Percentiles rank a stretch among this genome's conserved stretches.
Evolutionary conservation across 2,113 vertebrate species (phyloP).

Genomic region (Cyprinodon variegatus): DNA sequence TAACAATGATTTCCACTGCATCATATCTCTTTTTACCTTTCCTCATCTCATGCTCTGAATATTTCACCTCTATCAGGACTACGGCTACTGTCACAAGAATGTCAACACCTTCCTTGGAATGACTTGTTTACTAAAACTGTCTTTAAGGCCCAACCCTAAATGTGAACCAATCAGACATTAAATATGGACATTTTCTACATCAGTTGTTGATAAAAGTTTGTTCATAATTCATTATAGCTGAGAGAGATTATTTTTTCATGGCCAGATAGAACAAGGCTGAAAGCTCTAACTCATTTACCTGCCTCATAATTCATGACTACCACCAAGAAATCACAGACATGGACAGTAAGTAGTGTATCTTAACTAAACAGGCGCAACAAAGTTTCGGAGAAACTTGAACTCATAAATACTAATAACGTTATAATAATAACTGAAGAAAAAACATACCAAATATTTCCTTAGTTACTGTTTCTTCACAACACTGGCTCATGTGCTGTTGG

Average conservation of each 20-base stretch:
- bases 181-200: background rate
- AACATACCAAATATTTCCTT: background rate
- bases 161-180: background rate
- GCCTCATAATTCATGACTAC: slow-evolving; percentile 9
- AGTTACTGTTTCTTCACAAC: background rate
- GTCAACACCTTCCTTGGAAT: background rate
- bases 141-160: background rate
- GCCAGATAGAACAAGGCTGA: slow-evolving; percentile 18
- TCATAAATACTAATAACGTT: background rate
- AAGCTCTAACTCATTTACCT: slow-evolving; percentile 33
- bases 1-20: no score
- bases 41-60: background rate
- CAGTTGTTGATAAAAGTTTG: slow-evolving; percentile 2
- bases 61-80: background rate
- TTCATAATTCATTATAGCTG: background rate
- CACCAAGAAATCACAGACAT: slow-evolving; percentile 12
- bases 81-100: background rate
- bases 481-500: background rate
- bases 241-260: slow-evolving; percentile 1
- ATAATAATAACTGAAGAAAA: background rate
- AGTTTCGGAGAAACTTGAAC: background rate
- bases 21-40: background rate
- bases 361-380: background rate
- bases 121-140: background rate
- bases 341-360: background rate